These are phyloP conservation scores for Catharus fuscescens DNA, from an alignment of 2,113 vertebrate genomes.

Conservation along the genomic window DNA sequence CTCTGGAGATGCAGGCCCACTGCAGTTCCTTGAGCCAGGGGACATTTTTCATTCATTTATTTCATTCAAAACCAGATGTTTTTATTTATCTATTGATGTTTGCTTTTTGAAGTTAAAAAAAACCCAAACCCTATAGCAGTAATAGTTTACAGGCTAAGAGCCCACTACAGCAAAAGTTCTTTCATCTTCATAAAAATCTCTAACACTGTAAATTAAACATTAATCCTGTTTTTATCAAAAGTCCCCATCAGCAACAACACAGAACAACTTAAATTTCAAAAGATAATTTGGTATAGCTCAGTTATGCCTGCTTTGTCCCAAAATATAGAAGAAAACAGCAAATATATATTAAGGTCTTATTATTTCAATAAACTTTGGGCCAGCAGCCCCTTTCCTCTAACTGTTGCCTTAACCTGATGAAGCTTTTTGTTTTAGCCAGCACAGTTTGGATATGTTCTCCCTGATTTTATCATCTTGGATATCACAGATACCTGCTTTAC, in stretches of 20 bases:
- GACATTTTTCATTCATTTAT: background rate
- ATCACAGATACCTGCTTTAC: background rate
- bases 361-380: background rate
- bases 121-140: background rate
- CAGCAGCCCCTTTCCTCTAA: background rate
- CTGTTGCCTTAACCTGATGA: background rate
- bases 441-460: accelerated
- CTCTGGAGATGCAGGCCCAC: background rate
- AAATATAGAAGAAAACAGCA: background rate
- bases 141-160: background rate
- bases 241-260: background rate
- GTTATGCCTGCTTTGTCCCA: background rate
- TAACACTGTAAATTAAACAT: slow-evolving; percentile 53
- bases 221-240: slow-evolving; percentile 49
- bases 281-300: background rate
- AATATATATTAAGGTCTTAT: background rate
- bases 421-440: background rate
- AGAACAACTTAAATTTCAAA: background rate
- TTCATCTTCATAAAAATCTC: slow-evolving; percentile 43
- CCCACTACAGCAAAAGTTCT: background rate
- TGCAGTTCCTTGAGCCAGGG: background rate
- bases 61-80: background rate
- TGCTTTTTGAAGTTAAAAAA: slow-evolving; percentile 11
- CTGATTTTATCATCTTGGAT: background rate
- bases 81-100: slow-evolving; percentile 43